These are phyloP conservation scores for Drosophila parvula DNA, from an alignment of 1,140 invertebrate species.

Conservation along the genomic window DNA sequence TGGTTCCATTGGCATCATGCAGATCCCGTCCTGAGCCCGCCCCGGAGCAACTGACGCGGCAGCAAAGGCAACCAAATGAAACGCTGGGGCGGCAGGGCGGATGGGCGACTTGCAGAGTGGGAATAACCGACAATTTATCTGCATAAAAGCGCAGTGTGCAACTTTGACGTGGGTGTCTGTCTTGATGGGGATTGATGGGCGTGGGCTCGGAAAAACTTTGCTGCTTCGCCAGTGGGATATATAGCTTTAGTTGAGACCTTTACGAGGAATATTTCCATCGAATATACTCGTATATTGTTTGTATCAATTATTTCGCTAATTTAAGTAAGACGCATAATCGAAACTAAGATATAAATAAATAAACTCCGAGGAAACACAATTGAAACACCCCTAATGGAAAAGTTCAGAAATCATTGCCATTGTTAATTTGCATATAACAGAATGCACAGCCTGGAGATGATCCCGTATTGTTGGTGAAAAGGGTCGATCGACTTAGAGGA, in stretches of 20 bases:
- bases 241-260: constrained; percentile 23
- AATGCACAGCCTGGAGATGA: constrained; percentile 29
- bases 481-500: constrained; percentile 44
- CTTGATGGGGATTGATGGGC: constrained; percentile 74
- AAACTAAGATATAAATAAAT: constrained; percentile 52
- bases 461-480: constrained; percentile 32
- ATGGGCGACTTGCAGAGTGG: background rate
- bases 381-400: constrained; percentile 10
- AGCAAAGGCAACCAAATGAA: constrained; percentile 68
- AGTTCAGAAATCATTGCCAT: constrained; percentile 36
- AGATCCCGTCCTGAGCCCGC: constrained; percentile 29
- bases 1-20: constrained; percentile 13
- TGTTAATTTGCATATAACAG: constrained; percentile 66
- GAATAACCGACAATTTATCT: constrained; percentile 79
- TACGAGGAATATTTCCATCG: constrained; percentile 9
- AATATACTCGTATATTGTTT: background rate
- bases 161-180: constrained; percentile 73
- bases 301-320: background rate
- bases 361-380: constrained; percentile 56
- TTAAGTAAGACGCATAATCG: constrained; percentile 11
- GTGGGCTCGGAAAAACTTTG: constrained; percentile 66
- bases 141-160: constrained; percentile 82
- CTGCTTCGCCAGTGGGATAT: constrained; percentile 52
- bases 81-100: constrained; percentile 16
- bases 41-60: constrained; percentile 54